Conservation (phyloP, 2,113 vertebrate genomes). For the Chascanopsetta lugubris region DNA sequence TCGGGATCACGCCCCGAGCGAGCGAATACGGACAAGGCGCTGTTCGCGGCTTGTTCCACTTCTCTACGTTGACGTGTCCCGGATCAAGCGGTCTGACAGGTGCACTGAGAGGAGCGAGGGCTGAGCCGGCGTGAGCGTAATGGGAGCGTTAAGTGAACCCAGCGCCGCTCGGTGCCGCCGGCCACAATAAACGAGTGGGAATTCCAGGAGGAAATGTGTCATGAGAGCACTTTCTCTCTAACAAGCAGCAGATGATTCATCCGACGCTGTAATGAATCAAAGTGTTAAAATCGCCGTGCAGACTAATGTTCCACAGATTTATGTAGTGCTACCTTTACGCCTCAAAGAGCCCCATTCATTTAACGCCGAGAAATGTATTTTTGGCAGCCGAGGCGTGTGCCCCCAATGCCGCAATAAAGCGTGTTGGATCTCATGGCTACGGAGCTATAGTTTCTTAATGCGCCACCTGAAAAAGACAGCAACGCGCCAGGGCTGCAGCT, state of each 20-base stretch:
- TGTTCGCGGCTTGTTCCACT: slow-evolving; percentile 46
- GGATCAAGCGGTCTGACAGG: slow-evolving; percentile 51
- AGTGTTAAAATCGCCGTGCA: slow-evolving; percentile 42
- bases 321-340: slow-evolving; percentile 48
- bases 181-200: slow-evolving; percentile 56
- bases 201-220: slow-evolving; percentile 75
- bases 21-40: slow-evolving; percentile 44
- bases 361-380: slow-evolving; percentile 36
- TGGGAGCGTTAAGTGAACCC: slow-evolving; percentile 32
- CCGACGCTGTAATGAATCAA: slow-evolving; percentile 62
- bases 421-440: slow-evolving; percentile 43
- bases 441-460: slow-evolving; percentile 51
- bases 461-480: slow-evolving; percentile 41
- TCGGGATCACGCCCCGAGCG: slow-evolving; percentile 41
- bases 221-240: slow-evolving; percentile 61
- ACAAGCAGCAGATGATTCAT: slow-evolving; percentile 68
- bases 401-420: slow-evolving; percentile 52
- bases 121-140: slow-evolving; percentile 46
- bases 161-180: slow-evolving; percentile 31
- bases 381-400: slow-evolving; percentile 45
- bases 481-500: slow-evolving; percentile 14
- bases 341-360: slow-evolving; percentile 62
- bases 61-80: slow-evolving; percentile 35
- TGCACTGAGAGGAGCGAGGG: slow-evolving; percentile 51
- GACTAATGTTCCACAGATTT: slow-evolving; percentile 47